phyloP scores from a whole-genome alignment of 1,140 invertebrate species.

The Coboldia fuscipes region DNA sequence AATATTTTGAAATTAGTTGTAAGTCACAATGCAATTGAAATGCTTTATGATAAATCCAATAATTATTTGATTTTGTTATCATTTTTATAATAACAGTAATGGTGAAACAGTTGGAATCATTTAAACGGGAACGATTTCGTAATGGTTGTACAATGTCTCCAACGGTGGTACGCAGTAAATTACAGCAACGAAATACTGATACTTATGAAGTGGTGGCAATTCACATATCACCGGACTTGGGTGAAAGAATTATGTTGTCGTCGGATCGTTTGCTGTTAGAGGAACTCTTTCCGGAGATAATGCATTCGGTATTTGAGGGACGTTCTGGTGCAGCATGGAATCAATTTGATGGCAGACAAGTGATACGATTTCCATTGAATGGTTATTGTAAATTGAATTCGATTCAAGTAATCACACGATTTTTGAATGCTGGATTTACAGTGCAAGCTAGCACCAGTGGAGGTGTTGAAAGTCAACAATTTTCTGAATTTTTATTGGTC shows the following conservation, averaged over 20 bases:
- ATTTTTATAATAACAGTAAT: slow-evolving; percentile 29
- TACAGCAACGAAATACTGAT: slow-evolving; percentile 17
- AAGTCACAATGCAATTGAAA: slow-evolving; percentile 21
- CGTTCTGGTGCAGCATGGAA: slow-evolving; percentile 64
- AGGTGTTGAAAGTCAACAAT: slow-evolving; percentile 78
- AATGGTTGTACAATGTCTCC: slow-evolving; percentile 21
- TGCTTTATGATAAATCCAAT: not conserved
- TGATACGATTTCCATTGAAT: slow-evolving; percentile 77
- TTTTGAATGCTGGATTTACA: slow-evolving; percentile 65
- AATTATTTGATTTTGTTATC: not conserved
- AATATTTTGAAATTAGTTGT: slow-evolving; percentile 81
- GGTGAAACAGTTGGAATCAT: slow-evolving; percentile 49
- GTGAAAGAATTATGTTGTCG: slow-evolving; percentile 67
- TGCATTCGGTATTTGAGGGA: slow-evolving; percentile 61
- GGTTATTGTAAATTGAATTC: slow-evolving; percentile 85
- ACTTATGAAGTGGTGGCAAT: slow-evolving; percentile 66
- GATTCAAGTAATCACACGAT: slow-evolving; percentile 67
- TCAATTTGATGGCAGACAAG: slow-evolving; percentile 60
- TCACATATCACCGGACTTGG: slow-evolving; percentile 72
- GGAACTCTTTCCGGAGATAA: slow-evolving; percentile 72
- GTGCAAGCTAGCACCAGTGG: slow-evolving; percentile 69
- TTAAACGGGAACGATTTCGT: slow-evolving; percentile 45
- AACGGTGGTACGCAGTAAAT: slow-evolving; percentile 6
- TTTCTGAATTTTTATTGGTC: slow-evolving; percentile 78
- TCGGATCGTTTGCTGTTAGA: slow-evolving; percentile 59